These are phyloP conservation scores for Rhabdophis nuchalis DNA, from an alignment of 2,797 vertebrate species.

Conservation along the genomic window DNA sequence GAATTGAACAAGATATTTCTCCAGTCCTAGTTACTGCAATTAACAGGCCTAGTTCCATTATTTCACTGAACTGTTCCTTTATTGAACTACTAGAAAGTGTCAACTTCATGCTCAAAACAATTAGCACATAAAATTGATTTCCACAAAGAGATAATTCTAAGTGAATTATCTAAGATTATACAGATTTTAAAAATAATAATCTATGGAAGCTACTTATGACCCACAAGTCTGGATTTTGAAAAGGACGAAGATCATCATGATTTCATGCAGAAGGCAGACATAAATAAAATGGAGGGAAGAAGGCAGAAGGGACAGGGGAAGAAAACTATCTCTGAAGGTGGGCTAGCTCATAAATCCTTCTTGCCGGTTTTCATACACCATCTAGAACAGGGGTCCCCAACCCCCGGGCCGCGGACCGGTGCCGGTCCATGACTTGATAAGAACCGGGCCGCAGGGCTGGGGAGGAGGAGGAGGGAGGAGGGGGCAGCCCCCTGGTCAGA, in stretches of 20 bases:
- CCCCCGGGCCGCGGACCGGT: too few species aligned
- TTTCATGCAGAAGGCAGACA: background rate
- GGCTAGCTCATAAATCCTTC: background rate
- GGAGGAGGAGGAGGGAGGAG: too few species aligned
- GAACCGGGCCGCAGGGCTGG: too few species aligned
- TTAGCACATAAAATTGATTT: background rate
- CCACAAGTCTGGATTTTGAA: background rate
- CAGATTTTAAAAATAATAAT: background rate
- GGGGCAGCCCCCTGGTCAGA: too few species aligned
- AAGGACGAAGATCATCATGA: background rate
- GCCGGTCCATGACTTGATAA: too few species aligned
- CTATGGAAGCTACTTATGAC: background rate
- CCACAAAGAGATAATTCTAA: too few species aligned
- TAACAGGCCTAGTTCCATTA: background rate
- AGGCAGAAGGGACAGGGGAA: background rate
- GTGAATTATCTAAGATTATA: background rate
- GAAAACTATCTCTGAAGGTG: background rate
- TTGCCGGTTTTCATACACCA: background rate
- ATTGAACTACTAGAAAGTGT: background rate
- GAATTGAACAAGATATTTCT: background rate
- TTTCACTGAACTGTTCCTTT: background rate
- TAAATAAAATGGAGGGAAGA: background rate
- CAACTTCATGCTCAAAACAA: background rate
- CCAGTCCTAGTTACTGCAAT: background rate
- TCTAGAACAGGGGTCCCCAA: too few species aligned